Conservation (phyloP, 2,888 invertebrate genomes). For the Athripsodes cinereus region DNA sequence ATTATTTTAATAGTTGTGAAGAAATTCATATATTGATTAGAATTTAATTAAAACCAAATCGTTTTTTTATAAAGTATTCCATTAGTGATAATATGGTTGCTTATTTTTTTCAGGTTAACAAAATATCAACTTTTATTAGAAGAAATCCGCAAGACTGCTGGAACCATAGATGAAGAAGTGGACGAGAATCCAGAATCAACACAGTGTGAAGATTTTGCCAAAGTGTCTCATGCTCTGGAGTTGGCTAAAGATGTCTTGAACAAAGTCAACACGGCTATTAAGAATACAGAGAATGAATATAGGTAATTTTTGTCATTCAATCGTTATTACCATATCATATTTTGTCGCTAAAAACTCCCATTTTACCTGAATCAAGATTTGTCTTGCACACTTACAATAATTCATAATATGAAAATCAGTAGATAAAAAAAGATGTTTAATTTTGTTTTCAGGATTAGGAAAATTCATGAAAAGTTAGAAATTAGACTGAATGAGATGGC, state of each 20-base stretch:
- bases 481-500: constrained; percentile 28
- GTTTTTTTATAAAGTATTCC: too few relatives aligned
- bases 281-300: constrained; percentile 46
- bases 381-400: too few relatives aligned
- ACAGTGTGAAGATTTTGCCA: constrained; percentile 34
- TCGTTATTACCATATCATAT: not conserved
- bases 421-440: too few relatives aligned
- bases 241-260: constrained; percentile 45
- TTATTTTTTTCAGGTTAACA: constrained; percentile 38
- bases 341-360: too few relatives aligned
- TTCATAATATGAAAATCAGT: too few relatives aligned
- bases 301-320: constrained; percentile 32
- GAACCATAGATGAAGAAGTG: constrained; percentile 27
- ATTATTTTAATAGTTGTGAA: too few relatives aligned
- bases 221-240: constrained; percentile 35
- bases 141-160: constrained; percentile 40
- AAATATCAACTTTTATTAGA: constrained; percentile 48
- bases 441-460: constrained; percentile 34
- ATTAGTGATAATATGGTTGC: too few relatives aligned
- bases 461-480: constrained; percentile 44
- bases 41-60: too few relatives aligned
- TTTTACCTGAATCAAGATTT: too few relatives aligned
- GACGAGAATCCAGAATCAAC: constrained; percentile 14
- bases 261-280: constrained; percentile 42
- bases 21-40: too few relatives aligned